Evolutionary conservation across 1,140 invertebrate species (phyloP).

Genomic region (Drosophila azteca): DNA sequence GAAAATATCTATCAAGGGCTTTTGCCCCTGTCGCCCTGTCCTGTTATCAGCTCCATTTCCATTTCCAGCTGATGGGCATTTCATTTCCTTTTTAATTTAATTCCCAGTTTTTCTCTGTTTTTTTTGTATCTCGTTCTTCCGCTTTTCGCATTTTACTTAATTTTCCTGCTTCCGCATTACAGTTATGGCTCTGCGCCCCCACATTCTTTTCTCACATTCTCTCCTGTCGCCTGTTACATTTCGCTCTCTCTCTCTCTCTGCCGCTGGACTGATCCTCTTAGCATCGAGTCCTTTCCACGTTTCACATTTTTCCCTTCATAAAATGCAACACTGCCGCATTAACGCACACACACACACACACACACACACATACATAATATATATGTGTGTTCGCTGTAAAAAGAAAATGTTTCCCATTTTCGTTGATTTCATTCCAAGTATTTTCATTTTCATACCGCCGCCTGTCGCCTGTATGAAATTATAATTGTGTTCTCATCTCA

Average conservation of each 20-base stretch:
- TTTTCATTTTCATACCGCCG: constrained; percentile 39
- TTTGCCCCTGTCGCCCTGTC: not conserved
- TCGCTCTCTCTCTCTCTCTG: constrained; percentile 3
- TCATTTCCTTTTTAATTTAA: constrained; percentile 77
- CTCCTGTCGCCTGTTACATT: constrained; percentile 2
- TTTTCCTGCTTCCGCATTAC: constrained; percentile 50
- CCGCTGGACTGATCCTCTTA: constrained; percentile 65
- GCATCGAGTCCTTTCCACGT: constrained; percentile 26
- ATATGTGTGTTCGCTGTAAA: not conserved
- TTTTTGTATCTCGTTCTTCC: not conserved
- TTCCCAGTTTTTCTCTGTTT: constrained; percentile 36
- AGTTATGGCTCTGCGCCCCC: constrained; percentile 1
- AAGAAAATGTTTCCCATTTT: constrained; percentile 58
- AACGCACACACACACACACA: constrained; percentile 32
- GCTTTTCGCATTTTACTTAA: constrained; percentile 44
- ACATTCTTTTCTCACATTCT: constrained; percentile 22
- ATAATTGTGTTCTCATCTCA: constrained; percentile 65
- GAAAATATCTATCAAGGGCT: not conserved
- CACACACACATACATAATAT: constrained; percentile 1
- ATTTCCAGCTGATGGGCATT: constrained; percentile 45
- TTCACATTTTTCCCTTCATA: constrained; percentile 42
- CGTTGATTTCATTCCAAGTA: constrained; percentile 61
- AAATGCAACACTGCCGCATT: constrained; percentile 65
- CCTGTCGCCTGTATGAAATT: constrained; percentile 56
- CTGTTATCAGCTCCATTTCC: not conserved